Percentiles rank a stretch among this genome's conserved stretches.
Conservation (phyloP, 2,797 vertebrate species). For the Crenichthys baileyi region DNA sequence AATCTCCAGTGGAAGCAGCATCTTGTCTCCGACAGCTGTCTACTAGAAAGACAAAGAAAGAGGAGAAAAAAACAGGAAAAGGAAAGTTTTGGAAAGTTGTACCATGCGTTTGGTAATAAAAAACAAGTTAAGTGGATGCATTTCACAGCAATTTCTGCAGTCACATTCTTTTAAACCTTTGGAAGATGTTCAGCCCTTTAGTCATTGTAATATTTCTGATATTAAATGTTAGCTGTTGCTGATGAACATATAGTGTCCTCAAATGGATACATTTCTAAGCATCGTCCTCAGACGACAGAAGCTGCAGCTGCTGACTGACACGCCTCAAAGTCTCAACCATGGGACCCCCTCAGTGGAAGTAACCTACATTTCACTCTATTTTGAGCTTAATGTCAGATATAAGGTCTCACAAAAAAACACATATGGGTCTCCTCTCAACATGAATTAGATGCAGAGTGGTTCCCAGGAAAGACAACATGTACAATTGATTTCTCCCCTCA, state of each 20-base stretch:
- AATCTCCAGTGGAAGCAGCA: constrained; percentile 78
- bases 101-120: constrained; percentile 39
- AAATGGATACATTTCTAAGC: constrained; percentile 41
- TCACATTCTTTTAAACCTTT: constrained; percentile 13
- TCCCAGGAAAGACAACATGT: constrained; percentile 64
- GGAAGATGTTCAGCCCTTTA: constrained; percentile 14
- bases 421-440: constrained; percentile 52
- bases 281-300: constrained; percentile 47
- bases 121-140: constrained; percentile 52
- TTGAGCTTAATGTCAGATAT: constrained; percentile 71
- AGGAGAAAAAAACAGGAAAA: constrained; percentile 25
- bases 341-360: constrained; percentile 76
- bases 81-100: constrained; percentile 69
- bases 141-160: constrained; percentile 24
- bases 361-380: constrained; percentile 82
- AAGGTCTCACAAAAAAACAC: constrained; percentile 53
- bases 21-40: constrained; percentile 79
- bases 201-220: not conserved
- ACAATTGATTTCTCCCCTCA: constrained; percentile 51
- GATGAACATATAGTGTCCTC: constrained; percentile 13
- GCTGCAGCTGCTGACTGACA: constrained; percentile 61
- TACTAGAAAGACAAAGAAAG: constrained; percentile 64
- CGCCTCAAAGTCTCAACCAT: constrained; percentile 65
- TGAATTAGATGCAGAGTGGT: constrained; percentile 47
- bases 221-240: not conserved